phyloP scores from a whole-genome alignment of 1,140 invertebrate species.

The Fopius arisanus region DNA sequence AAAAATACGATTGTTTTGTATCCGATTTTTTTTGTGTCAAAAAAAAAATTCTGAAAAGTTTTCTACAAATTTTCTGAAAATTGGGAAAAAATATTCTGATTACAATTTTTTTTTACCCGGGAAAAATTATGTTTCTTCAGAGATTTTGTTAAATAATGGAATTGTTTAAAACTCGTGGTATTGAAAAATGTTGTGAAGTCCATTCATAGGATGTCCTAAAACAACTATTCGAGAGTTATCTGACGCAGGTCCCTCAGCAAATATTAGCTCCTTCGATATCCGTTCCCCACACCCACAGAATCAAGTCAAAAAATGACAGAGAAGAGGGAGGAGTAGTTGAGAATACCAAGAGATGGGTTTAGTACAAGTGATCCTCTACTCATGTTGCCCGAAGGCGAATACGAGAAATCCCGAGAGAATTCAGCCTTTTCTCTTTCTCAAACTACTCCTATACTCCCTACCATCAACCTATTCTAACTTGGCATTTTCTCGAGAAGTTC shows the following conservation, averaged over 20 bases:
- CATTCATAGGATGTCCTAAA: not conserved
- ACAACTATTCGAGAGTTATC: not conserved
- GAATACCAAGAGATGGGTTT: not conserved
- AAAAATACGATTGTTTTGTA: no score
- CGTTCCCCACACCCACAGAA: not conserved
- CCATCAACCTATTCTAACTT: not conserved
- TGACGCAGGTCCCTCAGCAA: constrained; percentile 11
- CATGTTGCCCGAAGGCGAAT: constrained; percentile 6
- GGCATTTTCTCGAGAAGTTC: not conserved
- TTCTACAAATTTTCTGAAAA: no score
- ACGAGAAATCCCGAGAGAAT: not conserved
- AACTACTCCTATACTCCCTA: not conserved
- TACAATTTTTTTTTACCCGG: no score
- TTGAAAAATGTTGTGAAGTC: not conserved
- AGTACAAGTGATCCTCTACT: constrained; percentile 16
- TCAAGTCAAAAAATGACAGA: not conserved
- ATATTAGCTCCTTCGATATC: constrained; percentile 20
- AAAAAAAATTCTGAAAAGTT: no score
- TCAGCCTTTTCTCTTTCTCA: constrained; percentile 11
- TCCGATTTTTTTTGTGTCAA: no score
- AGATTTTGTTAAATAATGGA: no score
- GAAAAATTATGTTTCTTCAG: no score
- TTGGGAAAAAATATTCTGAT: no score
- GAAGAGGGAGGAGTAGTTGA: not conserved
- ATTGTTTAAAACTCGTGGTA: no score